Percentiles rank a stretch among this genome's conserved stretches.
These are phyloP conservation scores for Ramphastos sulfuratus DNA, from an alignment of 2,113 vertebrate species.

Conservation along the genomic window DNA sequence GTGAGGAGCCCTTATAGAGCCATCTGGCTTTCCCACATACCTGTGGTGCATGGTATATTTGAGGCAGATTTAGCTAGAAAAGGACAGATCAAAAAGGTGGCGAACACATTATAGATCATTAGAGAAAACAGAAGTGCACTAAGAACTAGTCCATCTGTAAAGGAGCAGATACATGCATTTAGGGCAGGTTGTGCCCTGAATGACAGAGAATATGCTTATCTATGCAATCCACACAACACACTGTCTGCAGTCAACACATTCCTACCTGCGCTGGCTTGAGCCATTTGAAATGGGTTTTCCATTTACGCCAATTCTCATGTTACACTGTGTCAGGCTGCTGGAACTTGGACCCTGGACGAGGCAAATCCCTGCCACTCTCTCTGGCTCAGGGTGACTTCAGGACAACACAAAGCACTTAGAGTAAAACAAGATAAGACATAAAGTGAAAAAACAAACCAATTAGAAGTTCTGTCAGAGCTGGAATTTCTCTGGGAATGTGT, in stretches of 20 bases:
- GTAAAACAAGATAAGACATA: slow-evolving; percentile 38
- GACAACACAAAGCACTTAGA: slow-evolving; percentile 31
- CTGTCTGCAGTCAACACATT: slow-evolving; percentile 36
- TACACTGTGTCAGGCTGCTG: slow-evolving; percentile 25
- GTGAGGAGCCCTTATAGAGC: slow-evolving; percentile 29
- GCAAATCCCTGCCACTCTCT: slow-evolving; percentile 25
- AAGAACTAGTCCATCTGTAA: slow-evolving; percentile 7
- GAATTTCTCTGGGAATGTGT: slow-evolving; percentile 38
- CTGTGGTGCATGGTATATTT: background rate
- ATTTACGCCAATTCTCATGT: slow-evolving; percentile 24
- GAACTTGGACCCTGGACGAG: slow-evolving; percentile 10
- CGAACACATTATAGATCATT: background rate
- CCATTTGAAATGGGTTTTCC: slow-evolving; percentile 53
- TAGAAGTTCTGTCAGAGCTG: background rate
- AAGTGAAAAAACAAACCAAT: slow-evolving; percentile 25
- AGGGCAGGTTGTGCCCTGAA: background rate
- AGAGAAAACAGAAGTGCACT: background rate
- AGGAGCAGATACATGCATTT: background rate
- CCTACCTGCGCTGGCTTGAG: background rate
- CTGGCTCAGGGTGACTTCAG: slow-evolving; percentile 46
- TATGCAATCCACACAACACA: slow-evolving; percentile 31
- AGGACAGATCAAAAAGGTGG: background rate
- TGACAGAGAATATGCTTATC: slow-evolving; percentile 34
- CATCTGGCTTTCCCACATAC: slow-evolving; percentile 9
- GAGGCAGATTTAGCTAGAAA: slow-evolving; percentile 33